Conservation (phyloP, 2,888 invertebrate genomes). For the Abrostola triplasia region DNA sequence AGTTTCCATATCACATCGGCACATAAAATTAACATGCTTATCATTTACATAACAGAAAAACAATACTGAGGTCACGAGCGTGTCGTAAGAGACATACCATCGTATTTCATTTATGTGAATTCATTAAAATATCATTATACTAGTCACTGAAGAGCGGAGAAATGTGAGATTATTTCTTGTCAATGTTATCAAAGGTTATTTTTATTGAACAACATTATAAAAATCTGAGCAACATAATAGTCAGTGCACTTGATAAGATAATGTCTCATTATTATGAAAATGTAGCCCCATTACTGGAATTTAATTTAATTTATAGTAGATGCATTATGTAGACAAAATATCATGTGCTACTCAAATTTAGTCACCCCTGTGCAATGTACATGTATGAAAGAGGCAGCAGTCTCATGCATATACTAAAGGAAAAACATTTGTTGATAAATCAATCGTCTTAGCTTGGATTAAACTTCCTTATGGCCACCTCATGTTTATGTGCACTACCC, state of each 20-base stretch:
- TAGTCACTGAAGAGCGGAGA: neutral
- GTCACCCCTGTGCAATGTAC: too few species aligned
- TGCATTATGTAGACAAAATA: too few species aligned
- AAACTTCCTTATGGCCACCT: too few species aligned
- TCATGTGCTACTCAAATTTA: too few species aligned
- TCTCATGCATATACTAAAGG: too few species aligned
- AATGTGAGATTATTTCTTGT: neutral
- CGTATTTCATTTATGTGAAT: neutral
- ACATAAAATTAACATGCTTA: constrained; percentile 26
- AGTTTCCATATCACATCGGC: constrained; percentile 12
- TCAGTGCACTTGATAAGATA: neutral
- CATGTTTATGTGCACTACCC: too few species aligned
- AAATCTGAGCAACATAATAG: neutral
- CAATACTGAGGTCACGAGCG: constrained; percentile 32
- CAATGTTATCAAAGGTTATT: constrained; percentile 17
- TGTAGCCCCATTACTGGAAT: too few species aligned
- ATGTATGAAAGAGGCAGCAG: too few species aligned
- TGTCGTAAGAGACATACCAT: constrained; percentile 6
- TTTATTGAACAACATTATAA: neutral
- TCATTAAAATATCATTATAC: neutral
- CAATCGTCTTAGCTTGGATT: too few species aligned
- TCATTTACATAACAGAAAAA: constrained; percentile 7
- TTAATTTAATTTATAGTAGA: too few species aligned
- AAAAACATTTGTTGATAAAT: too few species aligned
- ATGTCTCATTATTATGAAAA: neutral